A percentile compares a stretch with the other conserved stretches of the same genome.
These are phyloP conservation scores for Xiphophorus couchianus DNA, from an alignment of 2,113 vertebrate genomes.

Conservation along the genomic window DNA sequence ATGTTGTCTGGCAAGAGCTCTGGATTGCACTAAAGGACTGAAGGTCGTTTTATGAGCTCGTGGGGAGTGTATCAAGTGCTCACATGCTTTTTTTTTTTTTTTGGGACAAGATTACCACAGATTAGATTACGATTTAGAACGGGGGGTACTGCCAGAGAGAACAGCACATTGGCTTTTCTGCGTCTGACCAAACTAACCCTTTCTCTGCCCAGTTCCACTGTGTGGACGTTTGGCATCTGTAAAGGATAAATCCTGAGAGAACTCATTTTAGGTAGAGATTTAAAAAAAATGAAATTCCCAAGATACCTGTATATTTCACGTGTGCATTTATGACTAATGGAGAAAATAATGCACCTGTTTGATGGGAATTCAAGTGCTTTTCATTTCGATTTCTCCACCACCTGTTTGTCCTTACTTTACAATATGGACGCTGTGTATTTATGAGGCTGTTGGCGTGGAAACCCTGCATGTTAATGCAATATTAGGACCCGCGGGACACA, in stretches of 20 bases:
- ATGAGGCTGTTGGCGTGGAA: constrained; percentile 43
- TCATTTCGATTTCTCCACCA: neutral
- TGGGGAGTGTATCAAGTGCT: constrained; percentile 38
- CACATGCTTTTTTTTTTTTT: constrained; percentile 49
- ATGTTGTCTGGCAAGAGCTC: constrained; percentile 48
- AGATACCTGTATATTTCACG: no score
- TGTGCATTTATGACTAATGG: no score
- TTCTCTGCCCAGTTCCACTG: neutral
- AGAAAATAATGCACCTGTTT: no score
- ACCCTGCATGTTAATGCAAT: constrained; percentile 54
- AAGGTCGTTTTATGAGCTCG: constrained; percentile 49
- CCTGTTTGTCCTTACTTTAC: constrained; percentile 2
- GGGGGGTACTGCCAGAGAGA: constrained; percentile 41
- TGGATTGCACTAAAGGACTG: constrained; percentile 34
- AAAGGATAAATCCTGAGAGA: no score
- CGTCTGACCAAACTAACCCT: no score
- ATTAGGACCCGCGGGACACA: constrained; percentile 18
- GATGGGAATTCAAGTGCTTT: no score
- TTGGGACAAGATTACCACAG: constrained; percentile 58
- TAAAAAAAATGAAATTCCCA: no score
- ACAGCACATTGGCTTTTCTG: neutral
- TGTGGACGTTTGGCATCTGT: neutral
- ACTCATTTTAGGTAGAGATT: no score
- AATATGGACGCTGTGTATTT: constrained; percentile 49
- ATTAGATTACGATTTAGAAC: constrained; percentile 51